These are phyloP conservation scores for Hemithea aestivaria DNA, from an alignment of 2,888 invertebrate genomes.

Conservation along the genomic window DNA sequence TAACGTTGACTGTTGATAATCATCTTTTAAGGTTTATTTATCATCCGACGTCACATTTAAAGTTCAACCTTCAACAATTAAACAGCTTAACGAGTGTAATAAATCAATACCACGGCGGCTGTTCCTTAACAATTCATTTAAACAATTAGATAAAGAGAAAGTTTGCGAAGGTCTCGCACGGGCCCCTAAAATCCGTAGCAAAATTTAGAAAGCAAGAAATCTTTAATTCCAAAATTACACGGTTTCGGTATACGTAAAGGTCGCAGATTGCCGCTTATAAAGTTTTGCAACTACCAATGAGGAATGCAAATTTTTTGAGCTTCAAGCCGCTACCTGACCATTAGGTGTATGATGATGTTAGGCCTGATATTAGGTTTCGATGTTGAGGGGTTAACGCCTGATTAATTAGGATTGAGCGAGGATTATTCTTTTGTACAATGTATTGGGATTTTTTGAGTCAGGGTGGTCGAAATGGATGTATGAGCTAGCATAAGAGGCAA, in stretches of 20 bases:
- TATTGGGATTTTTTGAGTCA: background rate
- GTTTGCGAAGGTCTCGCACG: conserved; percentile 17
- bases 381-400: conserved; percentile 37
- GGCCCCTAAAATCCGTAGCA: conserved; percentile 32
- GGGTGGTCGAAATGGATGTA: no score
- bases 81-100: background rate
- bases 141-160: conserved; percentile 10
- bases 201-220: conserved; percentile 58
- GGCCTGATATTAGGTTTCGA: conserved; percentile 54
- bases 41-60: conserved; percentile 1
- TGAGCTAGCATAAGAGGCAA: no score
- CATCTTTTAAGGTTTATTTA: conserved; percentile 2
- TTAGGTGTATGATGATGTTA: conserved; percentile 57
- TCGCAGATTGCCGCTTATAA: conserved; percentile 50
- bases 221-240: conserved; percentile 50
- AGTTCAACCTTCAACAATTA: conserved; percentile 6
- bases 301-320: conserved; percentile 64
- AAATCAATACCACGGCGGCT: conserved; percentile 9
- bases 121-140: conserved; percentile 9
- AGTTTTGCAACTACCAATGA: conserved; percentile 64
- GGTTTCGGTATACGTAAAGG: conserved; percentile 34
- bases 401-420: conserved; percentile 31
- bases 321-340: conserved; percentile 42
- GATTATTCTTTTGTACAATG: conserved; percentile 3
- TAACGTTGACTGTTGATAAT: no score